These are phyloP conservation scores for Musca vetustissima DNA, from an alignment of 1,140 invertebrate genomes.

Conservation along the genomic window DNA sequence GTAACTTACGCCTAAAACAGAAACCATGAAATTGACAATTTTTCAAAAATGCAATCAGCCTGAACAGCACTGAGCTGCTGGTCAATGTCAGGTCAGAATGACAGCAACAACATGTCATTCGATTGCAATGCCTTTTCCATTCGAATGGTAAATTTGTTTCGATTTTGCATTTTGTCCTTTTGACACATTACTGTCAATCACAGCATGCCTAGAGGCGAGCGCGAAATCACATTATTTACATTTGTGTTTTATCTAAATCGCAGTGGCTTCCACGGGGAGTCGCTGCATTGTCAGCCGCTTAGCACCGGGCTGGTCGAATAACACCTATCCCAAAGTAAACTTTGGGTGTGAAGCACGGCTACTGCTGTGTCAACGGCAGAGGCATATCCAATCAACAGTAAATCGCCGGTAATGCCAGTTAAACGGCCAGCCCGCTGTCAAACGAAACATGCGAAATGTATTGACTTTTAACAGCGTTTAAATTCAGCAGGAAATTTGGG, in stretches of 20 bases:
- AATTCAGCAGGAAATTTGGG: conserved; percentile 6
- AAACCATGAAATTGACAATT: conserved; percentile 5
- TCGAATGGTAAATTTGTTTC: no score
- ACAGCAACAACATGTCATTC: conserved; percentile 10
- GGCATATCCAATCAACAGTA: background rate
- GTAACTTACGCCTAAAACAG: conserved; percentile 11
- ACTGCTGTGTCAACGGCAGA: background rate
- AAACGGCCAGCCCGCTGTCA: background rate
- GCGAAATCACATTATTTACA: conserved; percentile 20
- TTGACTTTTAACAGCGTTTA: background rate
- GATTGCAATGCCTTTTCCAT: background rate
- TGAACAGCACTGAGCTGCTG: no score
- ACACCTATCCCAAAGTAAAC: background rate
- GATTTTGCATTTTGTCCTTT: background rate
- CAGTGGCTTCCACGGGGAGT: background rate
- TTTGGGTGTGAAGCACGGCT: background rate
- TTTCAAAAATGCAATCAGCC: background rate
- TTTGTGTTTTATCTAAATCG: background rate
- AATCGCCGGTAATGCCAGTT: background rate
- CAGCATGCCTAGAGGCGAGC: background rate
- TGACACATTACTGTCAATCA: conserved; percentile 19
- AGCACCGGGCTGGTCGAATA: conserved; percentile 8
- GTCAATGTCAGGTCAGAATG: no score
- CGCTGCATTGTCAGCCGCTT: background rate
- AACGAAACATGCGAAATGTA: background rate